phyloP scores from a whole-genome alignment of 1,140 invertebrate genomes.

The Rhagoletis pomonella region DNA sequence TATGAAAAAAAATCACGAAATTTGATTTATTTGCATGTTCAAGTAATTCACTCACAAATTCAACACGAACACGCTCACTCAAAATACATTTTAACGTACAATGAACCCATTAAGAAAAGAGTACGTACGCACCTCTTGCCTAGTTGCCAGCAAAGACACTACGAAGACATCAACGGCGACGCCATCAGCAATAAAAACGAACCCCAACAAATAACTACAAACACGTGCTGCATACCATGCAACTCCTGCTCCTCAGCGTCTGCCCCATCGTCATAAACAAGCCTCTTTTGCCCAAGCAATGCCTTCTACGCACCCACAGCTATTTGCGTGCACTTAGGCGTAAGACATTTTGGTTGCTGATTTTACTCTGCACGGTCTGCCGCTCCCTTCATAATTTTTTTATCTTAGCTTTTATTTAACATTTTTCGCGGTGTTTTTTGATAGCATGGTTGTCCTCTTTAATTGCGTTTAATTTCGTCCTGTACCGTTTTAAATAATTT shows the following conservation, averaged over 20 bases:
- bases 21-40: conserved; percentile 74
- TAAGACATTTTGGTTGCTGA: too few species aligned
- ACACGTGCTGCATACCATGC: neutral
- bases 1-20: conserved; percentile 56
- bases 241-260: neutral
- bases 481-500: conserved; percentile 68
- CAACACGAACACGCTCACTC: neutral
- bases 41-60: conserved; percentile 59
- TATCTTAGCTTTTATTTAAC: neutral
- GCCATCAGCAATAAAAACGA: neutral
- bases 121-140: neutral
- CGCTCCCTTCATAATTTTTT: neutral
- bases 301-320: too few species aligned
- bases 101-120: neutral
- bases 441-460: conserved; percentile 53
- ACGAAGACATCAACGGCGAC: neutral
- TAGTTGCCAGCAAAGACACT: neutral
- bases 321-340: too few species aligned
- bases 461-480: conserved; percentile 57
- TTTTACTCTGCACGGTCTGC: neutral
- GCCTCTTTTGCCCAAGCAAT: too few species aligned
- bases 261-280: neutral
- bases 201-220: neutral
- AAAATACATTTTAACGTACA: neutral
- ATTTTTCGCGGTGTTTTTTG: neutral